These are phyloP conservation scores for Lophura nycthemera DNA, from an alignment of 2,113 vertebrate genomes.

Conservation along the genomic window DNA sequence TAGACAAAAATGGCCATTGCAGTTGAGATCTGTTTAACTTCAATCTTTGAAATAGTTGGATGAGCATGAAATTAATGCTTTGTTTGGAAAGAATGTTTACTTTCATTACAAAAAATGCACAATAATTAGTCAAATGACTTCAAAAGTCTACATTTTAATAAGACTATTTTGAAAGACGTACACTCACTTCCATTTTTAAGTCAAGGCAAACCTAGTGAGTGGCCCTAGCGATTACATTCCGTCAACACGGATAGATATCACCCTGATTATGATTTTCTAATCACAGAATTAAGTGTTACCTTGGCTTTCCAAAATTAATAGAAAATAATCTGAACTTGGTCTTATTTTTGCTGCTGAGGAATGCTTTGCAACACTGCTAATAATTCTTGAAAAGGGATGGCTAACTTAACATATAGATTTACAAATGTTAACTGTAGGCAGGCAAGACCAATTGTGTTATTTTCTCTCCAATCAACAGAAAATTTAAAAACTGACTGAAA, in stretches of 20 bases:
- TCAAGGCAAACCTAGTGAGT: neutral
- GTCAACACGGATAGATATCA: neutral
- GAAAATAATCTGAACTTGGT: neutral
- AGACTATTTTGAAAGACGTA: neutral
- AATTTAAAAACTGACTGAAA: neutral
- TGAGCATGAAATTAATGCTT: neutral
- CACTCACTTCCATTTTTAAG: neutral
- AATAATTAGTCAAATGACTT: neutral
- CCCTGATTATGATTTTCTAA: neutral
- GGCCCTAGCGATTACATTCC: neutral
- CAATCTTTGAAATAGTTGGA: neutral
- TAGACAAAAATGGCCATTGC: neutral
- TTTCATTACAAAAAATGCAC: neutral
- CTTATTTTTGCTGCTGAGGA: neutral
- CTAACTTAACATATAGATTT: neutral
- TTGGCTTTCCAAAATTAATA: neutral
- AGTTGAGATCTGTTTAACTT: neutral
- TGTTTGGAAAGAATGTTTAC: neutral
- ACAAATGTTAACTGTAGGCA: neutral
- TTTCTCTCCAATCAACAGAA: neutral
- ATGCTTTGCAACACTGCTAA: neutral
- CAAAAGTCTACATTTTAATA: neutral
- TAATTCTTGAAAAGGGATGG: neutral
- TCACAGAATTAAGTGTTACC: neutral
- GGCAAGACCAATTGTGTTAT: neutral